Evolutionary conservation across 2,113 vertebrate species (phyloP).

Genomic region (Erythrolamprus reginae): DNA sequence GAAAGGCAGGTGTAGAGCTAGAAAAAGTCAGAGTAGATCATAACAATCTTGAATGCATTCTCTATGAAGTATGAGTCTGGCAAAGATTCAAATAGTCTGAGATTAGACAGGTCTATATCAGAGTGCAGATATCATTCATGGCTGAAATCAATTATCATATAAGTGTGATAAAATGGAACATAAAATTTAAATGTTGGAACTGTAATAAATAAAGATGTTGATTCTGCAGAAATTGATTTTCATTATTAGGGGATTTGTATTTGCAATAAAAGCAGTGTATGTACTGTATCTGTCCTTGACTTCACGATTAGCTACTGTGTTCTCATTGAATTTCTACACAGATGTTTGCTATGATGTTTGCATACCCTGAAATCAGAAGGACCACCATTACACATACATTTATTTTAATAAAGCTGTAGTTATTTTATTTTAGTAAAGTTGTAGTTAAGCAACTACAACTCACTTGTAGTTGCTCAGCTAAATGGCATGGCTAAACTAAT

Average conservation of each 20-base stretch:
- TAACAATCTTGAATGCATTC: not conserved
- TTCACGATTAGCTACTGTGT: not conserved
- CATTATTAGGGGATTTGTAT: not conserved
- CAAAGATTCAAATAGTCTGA: not conserved
- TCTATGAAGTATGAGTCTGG: not conserved
- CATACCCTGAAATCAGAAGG: not conserved
- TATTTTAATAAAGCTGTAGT: not conserved
- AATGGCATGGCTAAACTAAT: not conserved
- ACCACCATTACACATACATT: not conserved
- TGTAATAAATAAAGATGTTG: not conserved
- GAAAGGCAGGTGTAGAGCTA: not conserved
- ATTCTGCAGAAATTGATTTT: not conserved
- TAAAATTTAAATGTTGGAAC: not conserved
- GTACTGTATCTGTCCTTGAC: not conserved
- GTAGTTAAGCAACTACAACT: not conserved
- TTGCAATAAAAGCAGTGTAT: not conserved
- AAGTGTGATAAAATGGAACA: not conserved
- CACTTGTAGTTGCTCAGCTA: not conserved
- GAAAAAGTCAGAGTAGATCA: not conserved
- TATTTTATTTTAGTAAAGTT: not conserved
- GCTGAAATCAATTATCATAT: not conserved
- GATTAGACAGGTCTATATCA: not conserved
- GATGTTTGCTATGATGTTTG: not conserved
- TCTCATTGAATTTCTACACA: not conserved
- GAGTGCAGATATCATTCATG: not conserved